Conservation (phyloP, 2,113 vertebrate genomes). For the Hepsetus odoe region DNA sequence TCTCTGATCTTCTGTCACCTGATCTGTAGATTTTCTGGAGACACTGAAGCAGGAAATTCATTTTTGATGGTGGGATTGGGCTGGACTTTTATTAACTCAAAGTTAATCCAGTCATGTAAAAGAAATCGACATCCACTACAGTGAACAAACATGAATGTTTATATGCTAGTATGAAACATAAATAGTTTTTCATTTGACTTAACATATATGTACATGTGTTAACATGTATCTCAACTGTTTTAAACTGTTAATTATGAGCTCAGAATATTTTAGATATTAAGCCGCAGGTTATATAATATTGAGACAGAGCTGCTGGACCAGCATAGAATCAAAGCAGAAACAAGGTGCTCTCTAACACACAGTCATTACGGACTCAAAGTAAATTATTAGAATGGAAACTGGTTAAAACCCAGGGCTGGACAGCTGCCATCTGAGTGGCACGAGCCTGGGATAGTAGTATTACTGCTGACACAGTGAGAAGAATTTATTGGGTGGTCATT, state of each 20-base stretch:
- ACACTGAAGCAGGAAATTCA: too few relatives aligned
- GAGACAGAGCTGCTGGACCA: not conserved
- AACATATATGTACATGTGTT: too few relatives aligned
- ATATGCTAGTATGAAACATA: too few relatives aligned
- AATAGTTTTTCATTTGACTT: too few relatives aligned
- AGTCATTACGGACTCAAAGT: not conserved
- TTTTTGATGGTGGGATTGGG: too few relatives aligned
- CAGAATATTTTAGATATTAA: not conserved
- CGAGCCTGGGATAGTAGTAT: slow-evolving; percentile 32
- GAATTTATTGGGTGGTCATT: slow-evolving; percentile 29
- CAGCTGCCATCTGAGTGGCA: slow-evolving; percentile 31
- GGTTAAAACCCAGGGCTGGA: slow-evolving; percentile 14
- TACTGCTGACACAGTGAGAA: slow-evolving; percentile 26
- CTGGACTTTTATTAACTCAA: too few relatives aligned
- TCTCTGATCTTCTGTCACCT: not conserved
- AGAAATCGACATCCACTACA: too few relatives aligned
- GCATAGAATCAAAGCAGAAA: not conserved
- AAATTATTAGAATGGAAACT: slow-evolving; percentile 4
- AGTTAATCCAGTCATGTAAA: too few relatives aligned
- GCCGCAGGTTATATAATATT: not conserved
- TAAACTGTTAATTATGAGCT: not conserved
- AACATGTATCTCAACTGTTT: too few relatives aligned
- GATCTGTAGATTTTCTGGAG: not conserved
- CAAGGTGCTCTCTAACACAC: not conserved
- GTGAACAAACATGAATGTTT: too few relatives aligned